Percentiles rank a stretch among this genome's conserved stretches.
Evolutionary conservation across 2,888 invertebrate species (phyloP).

Genomic region (Anoplius nigerrimus): DNA sequence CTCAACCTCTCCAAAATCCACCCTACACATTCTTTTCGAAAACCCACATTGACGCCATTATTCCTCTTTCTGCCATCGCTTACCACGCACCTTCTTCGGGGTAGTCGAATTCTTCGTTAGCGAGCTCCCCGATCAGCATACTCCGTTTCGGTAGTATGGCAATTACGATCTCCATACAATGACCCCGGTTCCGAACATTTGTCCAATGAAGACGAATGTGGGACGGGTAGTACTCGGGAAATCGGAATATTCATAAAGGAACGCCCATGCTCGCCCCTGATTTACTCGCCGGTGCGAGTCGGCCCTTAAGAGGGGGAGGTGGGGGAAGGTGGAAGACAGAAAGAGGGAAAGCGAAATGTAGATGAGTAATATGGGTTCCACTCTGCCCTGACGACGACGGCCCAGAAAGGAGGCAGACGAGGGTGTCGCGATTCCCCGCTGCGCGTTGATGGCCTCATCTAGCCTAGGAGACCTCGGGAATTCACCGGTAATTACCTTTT

Average conservation of each 20-base stretch:
- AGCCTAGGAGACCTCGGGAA: slow-evolving; percentile 64
- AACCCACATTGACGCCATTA: no score
- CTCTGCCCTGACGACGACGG: slow-evolving; percentile 53
- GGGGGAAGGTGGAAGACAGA: slow-evolving; percentile 32
- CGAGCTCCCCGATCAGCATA: no score
- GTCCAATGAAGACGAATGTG: no score
- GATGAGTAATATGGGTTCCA: slow-evolving; percentile 73
- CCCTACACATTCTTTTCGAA: no score
- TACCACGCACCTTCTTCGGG: no score
- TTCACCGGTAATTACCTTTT: slow-evolving; percentile 72
- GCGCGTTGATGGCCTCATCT: slow-evolving; percentile 73
- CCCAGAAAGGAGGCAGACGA: slow-evolving; percentile 61
- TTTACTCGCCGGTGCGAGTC: slow-evolving; percentile 26
- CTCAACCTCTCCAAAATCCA: background rate
- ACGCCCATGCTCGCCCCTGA: background rate
- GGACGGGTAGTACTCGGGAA: no score
- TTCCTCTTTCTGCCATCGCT: no score
- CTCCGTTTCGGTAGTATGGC: no score
- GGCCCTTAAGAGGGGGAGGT: slow-evolving; percentile 42
- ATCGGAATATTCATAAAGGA: background rate
- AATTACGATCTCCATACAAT: no score
- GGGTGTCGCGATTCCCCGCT: slow-evolving; percentile 74
- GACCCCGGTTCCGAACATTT: no score
- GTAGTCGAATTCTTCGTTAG: no score
- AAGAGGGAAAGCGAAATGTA: slow-evolving; percentile 64